Conservation (phyloP, 2,797 vertebrate genomes). For the Etheostoma perlongum region DNA sequence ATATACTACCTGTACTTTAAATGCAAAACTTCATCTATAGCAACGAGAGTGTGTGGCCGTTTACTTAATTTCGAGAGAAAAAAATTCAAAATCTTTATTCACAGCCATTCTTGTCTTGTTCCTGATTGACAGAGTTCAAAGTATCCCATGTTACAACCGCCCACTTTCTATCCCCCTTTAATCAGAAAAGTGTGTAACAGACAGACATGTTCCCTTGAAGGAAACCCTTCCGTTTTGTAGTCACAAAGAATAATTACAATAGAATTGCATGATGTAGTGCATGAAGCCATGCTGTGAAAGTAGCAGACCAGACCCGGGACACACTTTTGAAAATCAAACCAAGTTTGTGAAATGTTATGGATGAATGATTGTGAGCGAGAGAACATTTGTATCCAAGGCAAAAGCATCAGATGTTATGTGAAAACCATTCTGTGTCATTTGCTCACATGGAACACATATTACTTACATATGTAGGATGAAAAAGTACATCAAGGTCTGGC, state of each 20-base stretch:
- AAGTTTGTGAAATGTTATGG: conserved; percentile 59
- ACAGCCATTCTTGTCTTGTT: background rate
- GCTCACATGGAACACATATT: conserved; percentile 85
- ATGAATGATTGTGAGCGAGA: conserved; percentile 69
- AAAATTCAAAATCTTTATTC: background rate
- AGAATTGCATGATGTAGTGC: conserved; percentile 57
- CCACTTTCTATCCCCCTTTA: conserved; percentile 5
- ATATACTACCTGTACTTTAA: background rate
- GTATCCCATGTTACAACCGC: conserved; percentile 14
- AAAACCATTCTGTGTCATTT: conserved; percentile 80
- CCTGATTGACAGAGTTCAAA: conserved; percentile 34
- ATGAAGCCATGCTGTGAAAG: conserved; percentile 43
- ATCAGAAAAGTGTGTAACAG: conserved; percentile 19
- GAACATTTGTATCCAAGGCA: conserved; percentile 70
- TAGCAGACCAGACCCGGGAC: conserved; percentile 44
- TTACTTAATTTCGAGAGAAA: background rate
- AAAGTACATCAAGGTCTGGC: conserved; percentile 77
- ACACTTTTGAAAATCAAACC: conserved; percentile 52
- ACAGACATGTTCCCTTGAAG: conserved; percentile 27
- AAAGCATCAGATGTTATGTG: conserved; percentile 76
- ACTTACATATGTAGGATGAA: conserved; percentile 84
- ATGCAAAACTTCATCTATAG: background rate
- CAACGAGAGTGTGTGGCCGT: background rate
- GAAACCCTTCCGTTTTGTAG: conserved; percentile 46
- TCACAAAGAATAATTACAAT: conserved; percentile 63